A percentile compares a stretch with the other conserved stretches of the same genome.
These are phyloP conservation scores for Turdus rufiventris DNA, from an alignment of 2,113 vertebrate species.

Conservation along the genomic window DNA sequence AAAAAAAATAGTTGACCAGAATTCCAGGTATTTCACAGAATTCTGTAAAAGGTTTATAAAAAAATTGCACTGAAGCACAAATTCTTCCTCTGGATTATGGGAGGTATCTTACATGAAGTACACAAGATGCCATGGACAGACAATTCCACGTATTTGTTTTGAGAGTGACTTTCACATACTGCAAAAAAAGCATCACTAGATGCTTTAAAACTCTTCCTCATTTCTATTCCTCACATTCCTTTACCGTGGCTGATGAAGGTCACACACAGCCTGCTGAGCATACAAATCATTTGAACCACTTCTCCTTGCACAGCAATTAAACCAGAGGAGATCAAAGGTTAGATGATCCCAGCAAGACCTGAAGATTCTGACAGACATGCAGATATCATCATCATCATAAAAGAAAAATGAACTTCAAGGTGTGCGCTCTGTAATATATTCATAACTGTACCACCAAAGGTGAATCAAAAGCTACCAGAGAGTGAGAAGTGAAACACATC, in stretches of 20 bases:
- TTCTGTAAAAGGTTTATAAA: neutral
- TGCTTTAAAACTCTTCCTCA: neutral
- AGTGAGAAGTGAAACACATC: neutral
- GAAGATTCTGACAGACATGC: conserved; percentile 37
- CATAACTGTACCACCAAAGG: neutral
- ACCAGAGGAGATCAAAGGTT: conserved; percentile 42
- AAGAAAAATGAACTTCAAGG: conserved; percentile 4
- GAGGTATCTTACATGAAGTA: neutral
- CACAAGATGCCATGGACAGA: neutral
- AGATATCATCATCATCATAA: conserved; percentile 10
- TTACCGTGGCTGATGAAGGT: neutral
- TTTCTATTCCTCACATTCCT: neutral
- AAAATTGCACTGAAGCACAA: neutral
- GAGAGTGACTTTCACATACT: neutral
- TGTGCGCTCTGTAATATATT: neutral
- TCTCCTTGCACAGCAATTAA: conserved; percentile 24
- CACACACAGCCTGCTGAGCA: neutral
- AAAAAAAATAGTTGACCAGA: neutral
- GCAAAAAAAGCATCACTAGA: neutral
- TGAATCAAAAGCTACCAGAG: neutral
- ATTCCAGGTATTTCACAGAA: neutral
- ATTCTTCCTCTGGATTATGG: neutral
- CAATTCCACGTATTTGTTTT: neutral
- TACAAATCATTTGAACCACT: conserved; percentile 2
- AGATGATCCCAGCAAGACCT: neutral